A percentile compares a stretch with the other conserved stretches of the same genome.
These are phyloP conservation scores for Galerucella pusilla DNA, from an alignment of 2,888 invertebrate genomes.

Conservation along the genomic window DNA sequence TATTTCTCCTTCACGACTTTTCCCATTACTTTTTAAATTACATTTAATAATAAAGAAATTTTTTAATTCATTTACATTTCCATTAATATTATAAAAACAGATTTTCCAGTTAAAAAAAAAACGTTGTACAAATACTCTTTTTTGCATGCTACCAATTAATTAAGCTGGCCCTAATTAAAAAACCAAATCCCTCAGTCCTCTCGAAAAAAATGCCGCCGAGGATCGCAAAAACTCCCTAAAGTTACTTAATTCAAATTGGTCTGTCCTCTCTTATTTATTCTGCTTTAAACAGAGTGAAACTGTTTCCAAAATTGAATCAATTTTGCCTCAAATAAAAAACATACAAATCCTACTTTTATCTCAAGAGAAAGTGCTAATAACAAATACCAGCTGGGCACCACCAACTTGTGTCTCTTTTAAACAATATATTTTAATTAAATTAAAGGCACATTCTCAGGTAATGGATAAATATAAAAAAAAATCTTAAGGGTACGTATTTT, in stretches of 20 bases:
- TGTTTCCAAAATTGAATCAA: neutral
- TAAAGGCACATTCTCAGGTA: no score
- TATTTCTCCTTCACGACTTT: neutral
- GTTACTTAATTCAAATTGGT: conserved; percentile 30
- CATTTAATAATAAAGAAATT: neutral
- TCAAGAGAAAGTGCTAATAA: no score
- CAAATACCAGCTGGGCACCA: no score
- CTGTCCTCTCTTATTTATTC: conserved; percentile 19
- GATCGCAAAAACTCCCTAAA: conserved; percentile 18
- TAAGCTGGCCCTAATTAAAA: conserved; percentile 29
- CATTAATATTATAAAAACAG: conserved; percentile 11
- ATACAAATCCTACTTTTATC: no score
- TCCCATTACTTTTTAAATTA: neutral
- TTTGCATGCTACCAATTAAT: conserved; percentile 21
- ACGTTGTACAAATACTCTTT: conserved; percentile 1
- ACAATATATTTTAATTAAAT: no score
- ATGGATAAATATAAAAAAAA: neutral
- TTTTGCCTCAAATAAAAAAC: no score
- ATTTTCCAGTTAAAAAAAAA: neutral
- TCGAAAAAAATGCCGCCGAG: conserved; percentile 11
- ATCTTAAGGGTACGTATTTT: no score
- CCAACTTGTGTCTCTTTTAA: no score
- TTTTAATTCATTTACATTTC: neutral
- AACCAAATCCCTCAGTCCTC: conserved; percentile 22
- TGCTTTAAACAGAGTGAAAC: neutral